These are phyloP conservation scores for Chelon auratus DNA, from an alignment of 2,797 vertebrate genomes.

Conservation along the genomic window DNA sequence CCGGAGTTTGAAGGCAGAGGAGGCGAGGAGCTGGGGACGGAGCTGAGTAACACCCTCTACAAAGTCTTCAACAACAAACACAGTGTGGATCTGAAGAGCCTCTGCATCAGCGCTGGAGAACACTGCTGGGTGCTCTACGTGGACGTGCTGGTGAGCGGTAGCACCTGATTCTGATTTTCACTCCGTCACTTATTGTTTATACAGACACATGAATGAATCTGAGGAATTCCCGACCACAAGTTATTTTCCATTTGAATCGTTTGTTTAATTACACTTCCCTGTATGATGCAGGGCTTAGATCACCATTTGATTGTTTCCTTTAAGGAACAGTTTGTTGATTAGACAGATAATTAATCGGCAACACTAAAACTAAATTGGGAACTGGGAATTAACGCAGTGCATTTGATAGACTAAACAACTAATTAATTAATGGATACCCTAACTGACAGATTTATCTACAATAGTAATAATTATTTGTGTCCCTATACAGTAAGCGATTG, in stretches of 20 bases:
- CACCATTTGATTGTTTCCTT: not conserved
- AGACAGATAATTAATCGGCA: not conserved
- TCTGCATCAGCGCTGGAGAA: conserved; percentile 91
- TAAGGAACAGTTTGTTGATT: too few species aligned
- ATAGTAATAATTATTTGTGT: not conserved
- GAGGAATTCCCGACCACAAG: not conserved
- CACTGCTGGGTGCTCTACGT: conserved; percentile 98
- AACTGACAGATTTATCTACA: not conserved
- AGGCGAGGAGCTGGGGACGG: conserved; percentile 93
- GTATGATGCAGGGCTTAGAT: not conserved
- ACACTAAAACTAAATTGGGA: too few species aligned
- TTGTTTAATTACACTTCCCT: not conserved
- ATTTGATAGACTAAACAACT: too few species aligned
- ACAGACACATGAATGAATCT: not conserved
- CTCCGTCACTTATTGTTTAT: not conserved
- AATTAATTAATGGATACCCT: not conserved
- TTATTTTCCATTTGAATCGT: not conserved
- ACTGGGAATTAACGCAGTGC: too few species aligned
- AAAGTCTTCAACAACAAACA: conserved; percentile 92
- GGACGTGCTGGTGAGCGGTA: conserved; percentile 91
- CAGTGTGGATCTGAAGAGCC: conserved; percentile 87
- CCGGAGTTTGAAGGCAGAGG: conserved; percentile 97
- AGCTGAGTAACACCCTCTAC: conserved; percentile 92
- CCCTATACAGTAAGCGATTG: not conserved
- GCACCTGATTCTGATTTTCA: not conserved